Base-by-base conservation (phyloP, 2,888 invertebrate species). In the Clistopyga incitator region DNA sequence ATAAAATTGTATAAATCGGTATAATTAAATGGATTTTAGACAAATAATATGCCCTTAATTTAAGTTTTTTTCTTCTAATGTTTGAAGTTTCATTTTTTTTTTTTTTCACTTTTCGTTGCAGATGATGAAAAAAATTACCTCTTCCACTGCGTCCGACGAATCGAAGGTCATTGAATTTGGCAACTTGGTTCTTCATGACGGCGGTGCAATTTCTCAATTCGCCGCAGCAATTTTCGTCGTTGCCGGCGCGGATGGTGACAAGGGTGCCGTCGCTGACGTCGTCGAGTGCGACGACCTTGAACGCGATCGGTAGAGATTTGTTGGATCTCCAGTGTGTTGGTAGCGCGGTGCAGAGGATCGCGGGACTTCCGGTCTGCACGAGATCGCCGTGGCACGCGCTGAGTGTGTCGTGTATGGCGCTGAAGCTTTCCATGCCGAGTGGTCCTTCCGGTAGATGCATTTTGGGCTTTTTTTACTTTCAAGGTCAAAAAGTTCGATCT, bases 321-420 rank as follows among this genome's bases (percentile, higher is more conserved):
- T 99, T 99, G 71, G 97, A 98, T 84, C 99, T 95, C 99, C 99
- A 99, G 93, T 99, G 99, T 0, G 96, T 96, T 2, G 99, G 99
- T 88, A 99, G 94, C 1, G 96, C 96, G 70, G 98, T 98, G 94
- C 99, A 99, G 82, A 99, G 95, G 87, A 99, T 97, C 86, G 98
- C 97, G 0, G 99, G 99, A 85, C 98, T 98, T 70, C 98, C 99
- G 38, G 99, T 99, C 93, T 97, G 96, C 88, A 98, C 97, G 91
- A 99, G 94, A 92, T 98, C 97, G n/a, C 98, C 98, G 91, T 98
- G 98, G 91, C 97, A 98, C 91, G 98, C 97, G 93, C 97, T 96
- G 87, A 97, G 95, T 90, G 96, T 96, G 90, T 97, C 97, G 92
- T 97, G 96, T 88, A 97, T 95, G 88, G 96, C 95, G 87, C 95